Conservation (phyloP, 2,113 vertebrate species). For the Eretmochelys imbricata region DNA sequence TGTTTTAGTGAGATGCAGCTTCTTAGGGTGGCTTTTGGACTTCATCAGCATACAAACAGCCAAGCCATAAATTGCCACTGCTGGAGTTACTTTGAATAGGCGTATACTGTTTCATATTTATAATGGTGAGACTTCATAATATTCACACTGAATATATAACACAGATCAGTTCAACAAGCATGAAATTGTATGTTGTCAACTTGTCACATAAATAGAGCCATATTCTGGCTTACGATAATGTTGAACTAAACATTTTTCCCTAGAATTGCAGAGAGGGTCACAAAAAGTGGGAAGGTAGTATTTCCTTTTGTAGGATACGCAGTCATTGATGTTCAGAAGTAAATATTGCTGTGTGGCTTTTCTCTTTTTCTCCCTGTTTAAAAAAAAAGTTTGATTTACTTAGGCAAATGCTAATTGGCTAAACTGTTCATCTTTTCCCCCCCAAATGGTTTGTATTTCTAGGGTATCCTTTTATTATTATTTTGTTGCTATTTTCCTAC, state of each 20-base stretch:
- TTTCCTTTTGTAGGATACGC: constrained; percentile 57
- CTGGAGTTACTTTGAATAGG: constrained; percentile 84
- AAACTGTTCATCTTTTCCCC: constrained; percentile 66
- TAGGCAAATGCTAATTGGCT: constrained; percentile 69
- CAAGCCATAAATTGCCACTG: constrained; percentile 79
- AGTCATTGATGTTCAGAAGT: constrained; percentile 44
- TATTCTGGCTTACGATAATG: constrained; percentile 79
- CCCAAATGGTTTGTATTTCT: constrained; percentile 59
- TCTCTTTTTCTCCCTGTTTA: not conserved
- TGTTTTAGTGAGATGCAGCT: constrained; percentile 80
- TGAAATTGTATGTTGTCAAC: constrained; percentile 89
- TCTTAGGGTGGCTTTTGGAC: constrained; percentile 81
- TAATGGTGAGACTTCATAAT: constrained; percentile 82
- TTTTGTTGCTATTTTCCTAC: constrained; percentile 64
- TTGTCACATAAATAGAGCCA: constrained; percentile 86
- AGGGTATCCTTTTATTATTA: constrained; percentile 33
- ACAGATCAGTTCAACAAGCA: constrained; percentile 87
- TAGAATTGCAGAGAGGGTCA: constrained; percentile 69
- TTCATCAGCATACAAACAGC: constrained; percentile 75
- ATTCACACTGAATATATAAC: constrained; percentile 84
- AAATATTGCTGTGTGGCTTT: constrained; percentile 39
- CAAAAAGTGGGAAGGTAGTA: constrained; percentile 43
- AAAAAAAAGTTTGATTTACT: constrained; percentile 36
- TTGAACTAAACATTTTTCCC: constrained; percentile 76
- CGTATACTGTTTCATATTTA: constrained; percentile 87